Percentiles rank a stretch among this genome's conserved stretches.
Evolutionary conservation across 35 echinoderm and acorn worm species (phyloP).

Genomic region (Eucidaris tribuloides): DNA sequence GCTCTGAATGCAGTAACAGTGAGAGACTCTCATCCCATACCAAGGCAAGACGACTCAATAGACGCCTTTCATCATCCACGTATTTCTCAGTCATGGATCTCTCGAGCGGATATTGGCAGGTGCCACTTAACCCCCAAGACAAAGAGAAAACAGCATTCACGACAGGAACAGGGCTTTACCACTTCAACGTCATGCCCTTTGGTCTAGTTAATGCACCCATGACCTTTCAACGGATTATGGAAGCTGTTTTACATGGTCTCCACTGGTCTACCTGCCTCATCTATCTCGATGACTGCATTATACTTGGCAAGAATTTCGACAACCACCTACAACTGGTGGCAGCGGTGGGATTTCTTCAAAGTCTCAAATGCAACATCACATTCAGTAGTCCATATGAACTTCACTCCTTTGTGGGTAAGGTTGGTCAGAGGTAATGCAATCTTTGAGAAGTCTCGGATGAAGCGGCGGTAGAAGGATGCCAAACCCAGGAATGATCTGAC

Average conservation of each 20-base stretch:
- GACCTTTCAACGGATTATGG: constrained; percentile 69
- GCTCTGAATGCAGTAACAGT: constrained; percentile 47
- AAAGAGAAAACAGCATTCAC: constrained; percentile 75
- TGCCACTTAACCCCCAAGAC: constrained; percentile 8
- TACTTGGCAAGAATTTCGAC: constrained; percentile 45
- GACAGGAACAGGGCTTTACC: constrained; percentile 44
- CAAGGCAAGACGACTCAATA: constrained; percentile 39
- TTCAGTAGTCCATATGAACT: no score
- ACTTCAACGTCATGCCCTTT: constrained; percentile 74
- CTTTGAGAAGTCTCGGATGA: no score
- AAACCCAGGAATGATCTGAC: no score
- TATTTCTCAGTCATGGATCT: constrained; percentile 39
- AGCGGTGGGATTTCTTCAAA: no score
- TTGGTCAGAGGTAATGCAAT: no score
- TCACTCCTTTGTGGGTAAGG: no score
- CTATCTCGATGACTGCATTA: constrained; percentile 64
- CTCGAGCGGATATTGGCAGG: constrained; percentile 37
- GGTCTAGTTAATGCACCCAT: constrained; percentile 64
- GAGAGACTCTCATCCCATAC: constrained; percentile 35
- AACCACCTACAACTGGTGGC: constrained; percentile 47
- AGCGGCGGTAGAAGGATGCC: no score
- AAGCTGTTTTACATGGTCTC: constrained; percentile 57
- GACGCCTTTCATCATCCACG: neutral
- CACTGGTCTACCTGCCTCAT: constrained; percentile 52
- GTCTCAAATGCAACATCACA: no score